phyloP scores from a whole-genome alignment of 2,113 vertebrate species.

The Onychostruthus taczanowskii region DNA sequence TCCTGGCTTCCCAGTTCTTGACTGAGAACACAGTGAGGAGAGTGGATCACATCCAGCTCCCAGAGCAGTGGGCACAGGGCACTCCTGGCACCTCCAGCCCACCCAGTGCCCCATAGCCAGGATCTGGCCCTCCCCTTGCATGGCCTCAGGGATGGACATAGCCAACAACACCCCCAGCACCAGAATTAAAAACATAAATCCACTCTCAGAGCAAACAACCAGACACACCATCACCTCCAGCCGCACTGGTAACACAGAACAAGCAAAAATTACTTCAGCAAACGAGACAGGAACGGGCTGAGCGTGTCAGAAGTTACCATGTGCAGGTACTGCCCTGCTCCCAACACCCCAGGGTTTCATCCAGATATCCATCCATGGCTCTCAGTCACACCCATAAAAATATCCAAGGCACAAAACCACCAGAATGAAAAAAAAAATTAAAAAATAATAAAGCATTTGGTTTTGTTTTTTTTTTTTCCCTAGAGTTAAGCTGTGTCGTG shows the following conservation, averaged over 20 bases:
- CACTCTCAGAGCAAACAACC: not conserved
- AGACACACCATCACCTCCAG: not conserved
- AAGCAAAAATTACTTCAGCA: not conserved
- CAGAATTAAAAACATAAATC: not conserved
- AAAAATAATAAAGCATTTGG: not conserved
- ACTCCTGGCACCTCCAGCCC: not conserved
- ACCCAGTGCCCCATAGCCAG: rapidly evolving
- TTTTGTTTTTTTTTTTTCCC: too few relatives aligned
- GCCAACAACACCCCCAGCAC: not conserved
- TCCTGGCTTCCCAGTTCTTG: not conserved
- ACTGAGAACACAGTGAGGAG: not conserved
- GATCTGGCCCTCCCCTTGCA: not conserved
- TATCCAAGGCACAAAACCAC: not conserved
- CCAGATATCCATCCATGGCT: not conserved
- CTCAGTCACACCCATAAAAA: not conserved
- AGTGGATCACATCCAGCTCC: not conserved
- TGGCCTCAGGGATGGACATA: not conserved
- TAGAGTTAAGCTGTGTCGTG: not conserved
- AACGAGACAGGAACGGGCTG: rapidly evolving
- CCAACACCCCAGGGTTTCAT: not conserved
- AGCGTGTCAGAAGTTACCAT: not conserved
- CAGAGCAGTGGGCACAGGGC: not conserved
- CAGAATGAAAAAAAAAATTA: not conserved
- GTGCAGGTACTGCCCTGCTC: not conserved
- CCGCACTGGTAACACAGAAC: rapidly evolving